Evolutionary conservation across 92 coral and sea anemone genomes (phyloP).

Genomic region (Phymanthus crucifer): DNA sequence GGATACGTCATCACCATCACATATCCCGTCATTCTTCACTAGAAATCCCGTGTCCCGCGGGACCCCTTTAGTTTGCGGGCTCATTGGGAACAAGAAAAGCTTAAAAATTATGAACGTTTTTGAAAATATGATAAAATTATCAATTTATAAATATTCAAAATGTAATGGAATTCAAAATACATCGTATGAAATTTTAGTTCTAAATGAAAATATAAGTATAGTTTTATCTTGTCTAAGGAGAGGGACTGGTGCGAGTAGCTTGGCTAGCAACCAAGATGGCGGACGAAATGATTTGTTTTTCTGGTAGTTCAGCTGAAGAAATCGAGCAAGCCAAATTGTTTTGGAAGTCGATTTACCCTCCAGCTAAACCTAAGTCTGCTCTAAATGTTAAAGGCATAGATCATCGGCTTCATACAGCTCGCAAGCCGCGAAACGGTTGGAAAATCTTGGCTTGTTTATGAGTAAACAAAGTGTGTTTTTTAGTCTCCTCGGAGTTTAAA

Average conservation of each 20-base stretch:
- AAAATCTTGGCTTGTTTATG: not conserved
- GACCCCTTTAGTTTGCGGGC: slow-evolving; percentile 2
- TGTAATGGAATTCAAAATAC: not conserved
- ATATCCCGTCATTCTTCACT: slow-evolving; percentile 57
- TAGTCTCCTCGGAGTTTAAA: not conserved
- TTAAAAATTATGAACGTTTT: not conserved
- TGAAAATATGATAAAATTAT: not conserved
- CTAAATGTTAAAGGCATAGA: slow-evolving; percentile 78
- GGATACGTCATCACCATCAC: slow-evolving; percentile 92
- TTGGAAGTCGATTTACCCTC: slow-evolving; percentile 79
- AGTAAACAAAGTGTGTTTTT: not conserved
- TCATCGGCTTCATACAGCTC: slow-evolving; percentile 87
- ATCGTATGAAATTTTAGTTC: not conserved
- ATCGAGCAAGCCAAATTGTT: slow-evolving; percentile 83
- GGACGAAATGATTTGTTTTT: slow-evolving; percentile 69
- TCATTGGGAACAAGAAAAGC: not conserved
- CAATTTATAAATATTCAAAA: not conserved
- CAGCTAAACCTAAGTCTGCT: slow-evolving; percentile 61
- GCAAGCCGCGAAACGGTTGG: slow-evolving; percentile 54
- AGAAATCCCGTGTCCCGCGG: slow-evolving; percentile 20
- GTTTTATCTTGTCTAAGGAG: not conserved
- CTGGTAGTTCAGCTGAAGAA: slow-evolving; percentile 85
- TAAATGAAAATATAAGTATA: not conserved
- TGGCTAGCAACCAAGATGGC: slow-evolving; percentile 81
- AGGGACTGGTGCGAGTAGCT: slow-evolving; percentile 35